Conservation (phyloP, 2,113 vertebrate species). For the Mustela nigripes region DNA sequence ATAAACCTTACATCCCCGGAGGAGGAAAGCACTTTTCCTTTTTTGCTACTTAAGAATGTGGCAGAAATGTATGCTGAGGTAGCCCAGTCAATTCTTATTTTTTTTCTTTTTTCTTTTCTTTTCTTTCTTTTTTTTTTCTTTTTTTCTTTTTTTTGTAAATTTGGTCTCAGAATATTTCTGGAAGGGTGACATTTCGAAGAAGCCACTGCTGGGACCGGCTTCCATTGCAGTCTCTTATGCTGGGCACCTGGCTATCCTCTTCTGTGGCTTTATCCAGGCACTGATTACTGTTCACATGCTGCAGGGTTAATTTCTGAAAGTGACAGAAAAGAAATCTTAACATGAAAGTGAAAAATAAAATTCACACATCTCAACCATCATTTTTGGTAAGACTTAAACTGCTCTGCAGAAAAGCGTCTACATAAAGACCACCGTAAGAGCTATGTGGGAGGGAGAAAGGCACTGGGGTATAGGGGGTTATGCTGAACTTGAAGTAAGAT, state of each 20-base stretch:
- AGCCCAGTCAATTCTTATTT: constrained; percentile 89
- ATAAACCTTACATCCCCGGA: constrained; percentile 83
- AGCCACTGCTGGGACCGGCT: constrained; percentile 98
- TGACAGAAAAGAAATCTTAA: constrained; percentile 51
- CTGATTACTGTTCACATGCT: constrained; percentile 99
- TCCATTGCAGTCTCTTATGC: constrained; percentile 97
- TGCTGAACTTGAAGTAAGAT: neutral
- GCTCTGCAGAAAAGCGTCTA: neutral
- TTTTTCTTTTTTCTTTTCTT: neutral
- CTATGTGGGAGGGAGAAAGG: neutral
- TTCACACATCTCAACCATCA: neutral
- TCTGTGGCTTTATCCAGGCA: constrained; percentile 99
- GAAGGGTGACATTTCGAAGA: constrained; percentile 98
- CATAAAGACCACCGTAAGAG: neutral
- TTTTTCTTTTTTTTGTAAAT: constrained; percentile 15
- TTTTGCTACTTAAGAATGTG: constrained; percentile 85
- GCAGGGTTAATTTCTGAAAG: constrained; percentile 95
- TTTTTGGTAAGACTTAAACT: neutral
- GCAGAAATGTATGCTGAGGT: constrained; percentile 90
- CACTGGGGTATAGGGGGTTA: neutral
- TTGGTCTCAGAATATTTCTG: constrained; percentile 96
- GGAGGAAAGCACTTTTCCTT: constrained; percentile 86
- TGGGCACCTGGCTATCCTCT: constrained; percentile 99
- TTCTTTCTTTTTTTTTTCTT: neutral
- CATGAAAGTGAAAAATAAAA: neutral